Conservation (phyloP, 2,113 vertebrate species). For the Anseranas semipalmata region DNA sequence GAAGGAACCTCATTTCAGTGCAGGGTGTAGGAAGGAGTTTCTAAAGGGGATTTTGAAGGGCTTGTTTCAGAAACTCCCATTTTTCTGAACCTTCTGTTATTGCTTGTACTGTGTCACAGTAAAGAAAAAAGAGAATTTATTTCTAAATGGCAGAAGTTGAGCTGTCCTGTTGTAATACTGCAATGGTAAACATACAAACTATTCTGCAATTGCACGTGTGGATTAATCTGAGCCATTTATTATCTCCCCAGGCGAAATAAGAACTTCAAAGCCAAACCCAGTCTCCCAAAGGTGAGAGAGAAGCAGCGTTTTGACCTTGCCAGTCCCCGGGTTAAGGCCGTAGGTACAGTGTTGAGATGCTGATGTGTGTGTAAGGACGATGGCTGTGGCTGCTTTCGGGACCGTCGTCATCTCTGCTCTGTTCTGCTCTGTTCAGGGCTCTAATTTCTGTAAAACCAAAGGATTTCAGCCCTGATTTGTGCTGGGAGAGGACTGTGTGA, state of each 20-base stretch:
- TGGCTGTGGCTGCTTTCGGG: neutral
- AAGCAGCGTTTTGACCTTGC: neutral
- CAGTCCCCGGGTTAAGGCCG: neutral
- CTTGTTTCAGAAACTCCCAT: neutral
- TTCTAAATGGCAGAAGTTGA: neutral
- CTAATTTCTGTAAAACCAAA: neutral
- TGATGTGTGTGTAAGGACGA: neutral
- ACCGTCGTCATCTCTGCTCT: neutral
- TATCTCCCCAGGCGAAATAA: constrained; percentile 89
- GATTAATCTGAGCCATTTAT: neutral
- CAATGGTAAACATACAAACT: neutral
- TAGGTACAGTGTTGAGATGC: neutral
- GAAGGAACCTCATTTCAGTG: neutral
- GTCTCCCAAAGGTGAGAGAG: constrained; percentile 91
- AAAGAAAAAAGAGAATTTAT: neutral
- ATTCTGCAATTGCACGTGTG: rapidly evolving
- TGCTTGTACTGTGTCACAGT: too few relatives aligned
- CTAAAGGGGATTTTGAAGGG: neutral
- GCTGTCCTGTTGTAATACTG: neutral
- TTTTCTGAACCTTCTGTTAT: neutral
- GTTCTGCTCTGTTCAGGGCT: neutral
- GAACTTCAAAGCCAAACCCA: constrained; percentile 90
- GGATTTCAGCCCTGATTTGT: neutral
- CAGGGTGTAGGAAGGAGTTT: neutral
- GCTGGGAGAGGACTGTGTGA: neutral